Evolutionary conservation across 2,888 invertebrate genomes (phyloP), one percentile per base, ranked within the genome.

Genomic region (Hecatera dysodea): DNA sequence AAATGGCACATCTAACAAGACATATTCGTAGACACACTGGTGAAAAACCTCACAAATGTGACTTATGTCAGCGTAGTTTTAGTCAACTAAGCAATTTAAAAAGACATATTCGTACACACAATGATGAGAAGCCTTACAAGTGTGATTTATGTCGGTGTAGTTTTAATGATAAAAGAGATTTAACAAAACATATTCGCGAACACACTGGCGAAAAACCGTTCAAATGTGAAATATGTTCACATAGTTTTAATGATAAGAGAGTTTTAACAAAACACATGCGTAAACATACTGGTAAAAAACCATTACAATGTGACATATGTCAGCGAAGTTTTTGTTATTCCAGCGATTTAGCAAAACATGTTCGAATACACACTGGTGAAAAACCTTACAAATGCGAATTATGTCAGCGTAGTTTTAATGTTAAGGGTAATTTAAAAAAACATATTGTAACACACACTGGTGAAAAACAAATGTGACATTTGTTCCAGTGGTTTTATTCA

Each of bases 191-290:
- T 63, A n/a, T 22, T 33, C 52, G 50, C 7, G 22, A 29, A 33
- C 61, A 61, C 29, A 61, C 61, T 11, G 61, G 52, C 33, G 61
- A 61, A 52, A 61, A 50, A 33, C 52, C 53, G 29, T 61, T 29
- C 29, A 52, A 53, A 29, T 53, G 53, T 53, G 19, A 29, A 53
- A 53, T 53, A 29, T 33, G 56, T 33, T 22, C n/a, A 7, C 12
- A 6, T 19, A 27, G 19, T 27, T 59, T 39, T 44, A 59, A 44
- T 27, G 17, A 60, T 22, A 56, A 56, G 36, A 52, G 50, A 52
- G 50, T 27, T 27, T 27, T 52, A 17, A 52, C 17, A 27, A 52
- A 27, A 27, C 50, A 52, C 15, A 52, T 27, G 24, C 50, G 27
- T 27, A 27, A 52, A 27, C 50, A 52, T 2, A 27, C 50, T 27